Base-by-base conservation (phyloP, 2,113 vertebrate genomes). In the Nematolebias whitei region DNA sequence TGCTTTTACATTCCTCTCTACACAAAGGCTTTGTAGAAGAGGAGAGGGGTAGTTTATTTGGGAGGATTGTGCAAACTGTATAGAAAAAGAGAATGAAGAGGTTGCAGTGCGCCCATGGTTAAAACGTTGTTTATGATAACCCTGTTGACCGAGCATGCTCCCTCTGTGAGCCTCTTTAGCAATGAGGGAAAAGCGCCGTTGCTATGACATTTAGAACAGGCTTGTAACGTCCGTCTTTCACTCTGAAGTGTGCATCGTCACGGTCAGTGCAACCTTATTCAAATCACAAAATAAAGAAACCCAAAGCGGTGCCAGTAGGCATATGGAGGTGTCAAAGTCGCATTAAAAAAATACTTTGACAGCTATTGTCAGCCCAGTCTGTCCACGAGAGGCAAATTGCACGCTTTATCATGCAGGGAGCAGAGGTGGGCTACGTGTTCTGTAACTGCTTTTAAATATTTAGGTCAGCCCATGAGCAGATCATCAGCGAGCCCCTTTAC, bases 401-500 rank as follows among this genome's bases (percentile, higher is more conserved):
- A 66, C 52, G 61, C 83, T 88, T 35, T 87, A 86, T 88, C 88
- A 79, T 78, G 71, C 71, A 75, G 83, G 51, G 57, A 76, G 71
- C 75, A 82, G 72, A 68, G 65, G 73, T 50, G 71, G 74, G 64
- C 77, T 55, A 77, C 68, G 60, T 74, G 83, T 85, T 76, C 77
- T 78, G 71, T 74, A 78, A 82, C 71, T 78, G 62, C 72, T 71
- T 87, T 87, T 68, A 47, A 81, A 84, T 74, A 89, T 87, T 85
- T 86, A 91, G 91, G 88, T 91, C 90, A 91, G 81, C 78, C 75
- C 79, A 41, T 73, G 80, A 84, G 74, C 82, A 75, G 71, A 73
- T 76, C 64, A 79, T 80, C 58, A 72, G 63, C 83, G 43, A 85
- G 71, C 68, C 63, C 76, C 85, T 38, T 90, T 93, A 99, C 98